Evolutionary conservation across 2,797 vertebrate genomes (phyloP), one percentile per base, ranked within the genome.

Genomic region (Lacerta agilis): DNA sequence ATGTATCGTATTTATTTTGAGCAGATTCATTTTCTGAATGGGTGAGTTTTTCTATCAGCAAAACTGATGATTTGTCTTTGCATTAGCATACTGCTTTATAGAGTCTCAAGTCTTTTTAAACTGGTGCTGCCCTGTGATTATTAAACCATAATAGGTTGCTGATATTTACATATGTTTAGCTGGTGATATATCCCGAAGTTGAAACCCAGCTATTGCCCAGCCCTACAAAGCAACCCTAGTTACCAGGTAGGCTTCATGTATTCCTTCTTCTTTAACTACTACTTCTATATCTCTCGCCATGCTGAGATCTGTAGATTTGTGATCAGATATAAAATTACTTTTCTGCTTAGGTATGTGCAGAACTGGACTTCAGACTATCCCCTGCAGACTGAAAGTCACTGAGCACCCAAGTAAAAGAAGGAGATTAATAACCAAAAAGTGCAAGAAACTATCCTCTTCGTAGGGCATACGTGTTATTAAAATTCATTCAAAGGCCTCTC

Each of bases 401-500:
- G 45, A 45, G 79, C 25, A 29, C 23, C 77, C 49, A 64, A 90
- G 77, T 76, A 45, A 89, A 80, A 86, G 43, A 67, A 90, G 55
- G 45, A 87, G 73, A 85, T 82, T 82, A 87, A 85, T 84, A 90
- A 81, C 64, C 38, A 13, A 71, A 85, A 84, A 71, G 73, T 36
- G 1, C 49, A 85, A 36, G 66, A 82, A 64, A 78, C 71, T 61
- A 85, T 72, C 85, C 64, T 29, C 38, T 85, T 88, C 83, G 77
- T 64, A 85, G 23, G 79, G 79, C 83, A 85, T 85, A 82, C 73
- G 55, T 72, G 82, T 85, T 90, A 85, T 90, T 90, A 90, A 90
- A 87, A 90, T 87, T 85, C 82, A 82, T 85, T 85, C 89, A 90
- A 81, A 85, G 83, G 66, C 82, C 82, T 85, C 78, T 82, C 71